Conservation (phyloP, 2,113 vertebrate species). For the Oryzias javanicus region DNA sequence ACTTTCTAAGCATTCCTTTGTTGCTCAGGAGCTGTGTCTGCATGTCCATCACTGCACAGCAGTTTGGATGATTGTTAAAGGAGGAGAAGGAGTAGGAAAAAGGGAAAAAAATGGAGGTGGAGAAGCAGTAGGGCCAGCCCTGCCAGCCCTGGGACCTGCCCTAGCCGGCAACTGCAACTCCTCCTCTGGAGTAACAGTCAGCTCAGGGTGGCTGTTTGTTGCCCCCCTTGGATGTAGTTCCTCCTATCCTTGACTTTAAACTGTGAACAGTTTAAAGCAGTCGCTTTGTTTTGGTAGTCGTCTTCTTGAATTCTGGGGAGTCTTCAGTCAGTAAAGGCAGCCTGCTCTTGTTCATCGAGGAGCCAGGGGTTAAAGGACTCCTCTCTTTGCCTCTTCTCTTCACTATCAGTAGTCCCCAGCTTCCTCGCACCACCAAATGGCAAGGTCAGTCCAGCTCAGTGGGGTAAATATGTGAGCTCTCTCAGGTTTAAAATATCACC, state of each 20-base stretch:
- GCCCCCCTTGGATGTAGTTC: slow-evolving; percentile 25
- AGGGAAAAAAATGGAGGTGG: slow-evolving; percentile 67
- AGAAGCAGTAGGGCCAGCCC: slow-evolving; percentile 77
- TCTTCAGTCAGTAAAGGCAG: slow-evolving; percentile 17
- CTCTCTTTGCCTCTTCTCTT: slow-evolving; percentile 33
- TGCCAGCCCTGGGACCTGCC: slow-evolving; percentile 75
- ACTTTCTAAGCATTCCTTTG: slow-evolving; percentile 53
- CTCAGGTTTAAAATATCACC: slow-evolving; percentile 65
- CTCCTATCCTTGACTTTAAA: slow-evolving; percentile 23
- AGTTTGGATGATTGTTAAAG: slow-evolving; percentile 47
- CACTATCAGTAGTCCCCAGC: slow-evolving; percentile 47
- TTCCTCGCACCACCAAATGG: slow-evolving; percentile 72
- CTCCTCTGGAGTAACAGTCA: slow-evolving; percentile 67
- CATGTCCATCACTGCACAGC: slow-evolving; percentile 79
- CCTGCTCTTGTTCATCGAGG: slow-evolving; percentile 9
- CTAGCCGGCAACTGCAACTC: slow-evolving; percentile 70
- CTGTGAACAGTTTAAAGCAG: slow-evolving; percentile 23
- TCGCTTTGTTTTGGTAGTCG: slow-evolving; percentile 18
- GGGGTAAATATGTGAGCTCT: slow-evolving; percentile 77
- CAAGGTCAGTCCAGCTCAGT: slow-evolving; percentile 66
- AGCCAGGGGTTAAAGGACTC: slow-evolving; percentile 9
- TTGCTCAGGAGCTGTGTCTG: slow-evolving; percentile 68
- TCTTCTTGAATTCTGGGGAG: slow-evolving; percentile 12
- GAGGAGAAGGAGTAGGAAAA: slow-evolving; percentile 47
- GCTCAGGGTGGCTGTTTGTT: slow-evolving; percentile 66